These are phyloP conservation scores for Peromyscus californicus DNA, from an alignment of 2,113 vertebrate genomes.

Conservation along the genomic window DNA sequence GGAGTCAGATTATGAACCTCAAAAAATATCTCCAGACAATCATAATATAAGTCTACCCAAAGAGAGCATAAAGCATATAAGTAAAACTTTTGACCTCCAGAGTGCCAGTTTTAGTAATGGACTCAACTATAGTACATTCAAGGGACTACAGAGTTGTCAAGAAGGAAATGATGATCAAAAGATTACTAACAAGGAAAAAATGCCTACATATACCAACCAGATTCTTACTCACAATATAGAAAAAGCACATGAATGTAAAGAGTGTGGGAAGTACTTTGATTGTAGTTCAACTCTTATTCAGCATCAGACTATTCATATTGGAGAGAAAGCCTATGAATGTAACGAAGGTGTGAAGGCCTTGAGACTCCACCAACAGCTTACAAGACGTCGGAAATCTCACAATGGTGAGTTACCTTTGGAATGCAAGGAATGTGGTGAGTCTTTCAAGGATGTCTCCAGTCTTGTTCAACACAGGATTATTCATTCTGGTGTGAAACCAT, in stretches of 20 bases:
- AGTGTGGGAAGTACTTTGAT: background rate
- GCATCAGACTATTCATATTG: background rate
- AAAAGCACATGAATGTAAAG: background rate
- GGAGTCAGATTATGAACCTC: background rate
- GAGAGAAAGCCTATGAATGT: background rate
- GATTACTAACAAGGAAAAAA: background rate
- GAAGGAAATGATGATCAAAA: background rate
- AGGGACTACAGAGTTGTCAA: background rate
- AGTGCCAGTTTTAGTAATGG: conserved; percentile 10
- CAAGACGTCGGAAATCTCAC: background rate
- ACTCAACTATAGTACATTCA: background rate
- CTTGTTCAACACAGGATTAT: background rate
- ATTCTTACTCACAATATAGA: background rate
- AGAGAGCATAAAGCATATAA: conserved; percentile 19
- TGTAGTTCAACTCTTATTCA: background rate
- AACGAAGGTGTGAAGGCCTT: conserved; percentile 44
- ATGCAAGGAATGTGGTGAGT: background rate
- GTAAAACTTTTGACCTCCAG: background rate
- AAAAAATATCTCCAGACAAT: conserved; percentile 25
- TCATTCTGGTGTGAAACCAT: background rate
- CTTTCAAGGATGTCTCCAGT: background rate
- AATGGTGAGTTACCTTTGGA: background rate
- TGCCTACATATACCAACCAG: background rate
- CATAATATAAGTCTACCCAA: background rate
- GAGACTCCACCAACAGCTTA: background rate